Evolutionary conservation across 2,113 vertebrate species (phyloP), one percentile per base, ranked within the genome.

Genomic region (Rhegmatorhina hoffmannsi): DNA sequence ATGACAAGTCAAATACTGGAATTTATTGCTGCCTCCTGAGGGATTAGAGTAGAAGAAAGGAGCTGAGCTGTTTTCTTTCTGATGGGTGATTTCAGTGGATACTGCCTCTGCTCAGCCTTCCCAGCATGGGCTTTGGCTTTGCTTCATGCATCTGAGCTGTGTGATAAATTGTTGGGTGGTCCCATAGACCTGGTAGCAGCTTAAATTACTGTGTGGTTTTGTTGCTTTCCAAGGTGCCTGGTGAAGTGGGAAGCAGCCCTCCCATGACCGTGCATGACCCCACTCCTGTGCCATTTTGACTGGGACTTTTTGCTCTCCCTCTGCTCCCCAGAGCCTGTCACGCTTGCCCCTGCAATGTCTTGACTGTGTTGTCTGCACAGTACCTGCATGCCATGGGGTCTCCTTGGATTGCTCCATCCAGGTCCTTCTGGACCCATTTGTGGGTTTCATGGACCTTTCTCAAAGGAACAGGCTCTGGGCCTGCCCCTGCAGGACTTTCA

Each of bases 261-360:
- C 10, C 26, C 0, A 1, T 26, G 33, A 11, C 33, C 14, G 20
- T 0, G 1, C 0, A 1, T 5, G 44, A 28, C 26, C 20, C 23
- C 2, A 1, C 5, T 64, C 40, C 17, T 25, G 3, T n/a, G 24
- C 18, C 34, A 5, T 53, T 55, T 67, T 2, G 3, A 10, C 47
- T 43, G 67, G 47, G 29, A 43, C 23, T 69, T 50, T 63, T 53
- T 60, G 74, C 38, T 23, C 4, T 16, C 19, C 17, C 40, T 72
- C 38, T 63, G n/a, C n/a, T 79, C 16, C 60, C 18, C 21, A 7
- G 34, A 6, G 46, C n/a, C 60, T 44, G 21, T 33, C 50, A 47
- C n/a, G 1, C 34, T 33, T 38, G 13, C 31, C 63, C 53, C 49
- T 64, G 76, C 34, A 11, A 4, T 1, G 25, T 40, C 12, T 40